Evolutionary conservation across 2,888 invertebrate genomes (phyloP), one percentile per base, ranked within the genome.

Genomic region (Entomobrya proxima): DNA sequence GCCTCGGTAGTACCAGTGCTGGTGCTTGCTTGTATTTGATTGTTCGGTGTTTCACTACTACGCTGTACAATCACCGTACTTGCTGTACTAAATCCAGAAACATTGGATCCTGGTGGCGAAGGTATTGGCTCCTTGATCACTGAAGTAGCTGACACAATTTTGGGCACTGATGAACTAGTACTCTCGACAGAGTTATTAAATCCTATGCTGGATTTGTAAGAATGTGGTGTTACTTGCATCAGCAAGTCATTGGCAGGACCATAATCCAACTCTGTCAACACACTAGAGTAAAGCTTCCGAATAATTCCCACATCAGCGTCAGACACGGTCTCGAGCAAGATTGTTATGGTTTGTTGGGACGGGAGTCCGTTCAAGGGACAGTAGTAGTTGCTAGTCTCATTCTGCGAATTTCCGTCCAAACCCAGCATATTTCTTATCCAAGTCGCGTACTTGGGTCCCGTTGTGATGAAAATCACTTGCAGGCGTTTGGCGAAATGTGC

Each of bases 191-290:
- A 50, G 18, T 35, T 1, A 11, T 44, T 18, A 13, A 69, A 44
- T 18, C 67, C 52, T 2, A 84, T 77, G 32, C 69, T 69, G 15
- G 40, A 30, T 55, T 61, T 67, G 18, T 37, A 84, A 0, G 69
- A 69, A 4, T 76, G 64, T 0, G 82, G 82, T 4, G 82, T 83
- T 3, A 82, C 30, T 21, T 52, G 61, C 4, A 96, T 94, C 87
- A 97, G 93, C 88, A 97, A 95, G 89, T 96, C 95, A 92, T 96
- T 96, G 0, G 97, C 97, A 92, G 96, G 96, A 88, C 94, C 94
- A 35, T 94, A 92, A 87, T 93, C 95, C 72, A 97, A 92, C 91
- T 97, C 96, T 90, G 95, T 95, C 90, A 95, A 92, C 24, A 94
- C 92, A 91, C 92, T 93, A 55, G 91, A 91, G 15, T 61, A 96